A percentile compares a stretch with the other conserved stretches of the same genome.
Evolutionary conservation across 1,140 invertebrate species (phyloP).

Genomic region (Linepithema humile): DNA sequence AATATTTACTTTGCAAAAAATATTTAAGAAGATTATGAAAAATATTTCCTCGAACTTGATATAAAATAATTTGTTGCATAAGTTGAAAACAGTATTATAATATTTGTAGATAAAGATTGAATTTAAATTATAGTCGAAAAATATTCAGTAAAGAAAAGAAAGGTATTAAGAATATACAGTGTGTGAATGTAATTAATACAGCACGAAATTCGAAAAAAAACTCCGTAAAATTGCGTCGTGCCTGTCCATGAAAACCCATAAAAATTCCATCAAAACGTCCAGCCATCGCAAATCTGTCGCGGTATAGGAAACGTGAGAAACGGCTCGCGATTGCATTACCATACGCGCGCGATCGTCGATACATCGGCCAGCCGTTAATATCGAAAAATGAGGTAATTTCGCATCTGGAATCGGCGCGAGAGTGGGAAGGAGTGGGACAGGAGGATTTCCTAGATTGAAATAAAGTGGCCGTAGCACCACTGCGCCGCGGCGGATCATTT

Average conservation of each 20-base stretch:
- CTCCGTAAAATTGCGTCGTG: background rate
- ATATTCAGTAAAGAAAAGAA: background rate
- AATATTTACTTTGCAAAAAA: background rate
- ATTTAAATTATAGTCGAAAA: background rate
- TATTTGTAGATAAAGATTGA: background rate
- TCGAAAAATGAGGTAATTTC: conserved; percentile 82
- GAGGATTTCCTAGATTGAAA: conserved; percentile 84
- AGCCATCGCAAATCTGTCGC: conserved; percentile 3
- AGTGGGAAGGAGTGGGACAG: conserved; percentile 50
- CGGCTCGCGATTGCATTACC: conserved; percentile 68
- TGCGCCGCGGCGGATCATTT: conserved; percentile 83
- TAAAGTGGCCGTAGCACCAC: conserved; percentile 84
- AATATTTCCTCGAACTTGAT: background rate
- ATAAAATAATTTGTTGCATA: background rate
- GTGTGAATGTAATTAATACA: background rate
- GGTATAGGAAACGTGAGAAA: conserved; percentile 54
- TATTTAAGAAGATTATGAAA: background rate
- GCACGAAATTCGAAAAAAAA: background rate
- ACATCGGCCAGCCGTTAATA: conserved; percentile 78
- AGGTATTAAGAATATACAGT: background rate
- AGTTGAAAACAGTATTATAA: background rate
- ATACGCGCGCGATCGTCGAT: conserved; percentile 60
- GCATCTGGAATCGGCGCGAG: conserved; percentile 77
- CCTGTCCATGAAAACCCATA: background rate
- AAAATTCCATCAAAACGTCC: conserved; percentile 20